These are phyloP conservation scores for Erpetoichthys calabaricus DNA, from an alignment of 2,797 vertebrate genomes.

Conservation along the genomic window DNA sequence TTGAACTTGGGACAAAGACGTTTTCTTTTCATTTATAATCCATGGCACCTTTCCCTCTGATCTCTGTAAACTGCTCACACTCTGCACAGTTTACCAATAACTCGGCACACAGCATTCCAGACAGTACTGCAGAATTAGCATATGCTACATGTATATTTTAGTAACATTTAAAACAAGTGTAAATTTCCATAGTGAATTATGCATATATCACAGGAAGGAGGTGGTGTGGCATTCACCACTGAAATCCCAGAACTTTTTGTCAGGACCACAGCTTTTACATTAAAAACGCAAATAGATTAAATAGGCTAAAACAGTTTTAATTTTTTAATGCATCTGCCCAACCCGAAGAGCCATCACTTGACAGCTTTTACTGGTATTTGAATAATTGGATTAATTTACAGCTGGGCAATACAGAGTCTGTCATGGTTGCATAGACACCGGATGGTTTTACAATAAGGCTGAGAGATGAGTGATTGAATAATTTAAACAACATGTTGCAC, in stretches of 20 bases:
- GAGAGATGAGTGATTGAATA: constrained; percentile 59
- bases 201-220: constrained; percentile 69
- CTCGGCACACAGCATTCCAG: constrained; percentile 48
- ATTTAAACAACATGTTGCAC: constrained; percentile 57
- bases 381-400: constrained; percentile 78
- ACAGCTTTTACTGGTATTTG: constrained; percentile 74
- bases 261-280: constrained; percentile 52
- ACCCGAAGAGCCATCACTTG: constrained; percentile 53
- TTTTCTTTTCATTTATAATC: constrained; percentile 91
- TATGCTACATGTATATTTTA: constrained; percentile 95
- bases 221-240: constrained; percentile 65
- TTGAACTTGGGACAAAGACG: constrained; percentile 72
- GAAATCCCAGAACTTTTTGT: constrained; percentile 82
- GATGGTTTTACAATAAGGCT: constrained; percentile 46
- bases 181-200: constrained; percentile 84
- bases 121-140: constrained; percentile 68
- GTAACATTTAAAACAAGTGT: constrained; percentile 67
- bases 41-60: constrained; percentile 38
- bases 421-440: constrained; percentile 31
- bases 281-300: constrained; percentile 71
- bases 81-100: constrained; percentile 57
- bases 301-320: constrained; percentile 70
- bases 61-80: constrained; percentile 37
- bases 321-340: constrained; percentile 63
- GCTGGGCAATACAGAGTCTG: constrained; percentile 41